Percentiles rank a stretch among this genome's conserved stretches.
Conservation (phyloP, 2,113 vertebrate genomes). For the Phodopus roborovskii region DNA sequence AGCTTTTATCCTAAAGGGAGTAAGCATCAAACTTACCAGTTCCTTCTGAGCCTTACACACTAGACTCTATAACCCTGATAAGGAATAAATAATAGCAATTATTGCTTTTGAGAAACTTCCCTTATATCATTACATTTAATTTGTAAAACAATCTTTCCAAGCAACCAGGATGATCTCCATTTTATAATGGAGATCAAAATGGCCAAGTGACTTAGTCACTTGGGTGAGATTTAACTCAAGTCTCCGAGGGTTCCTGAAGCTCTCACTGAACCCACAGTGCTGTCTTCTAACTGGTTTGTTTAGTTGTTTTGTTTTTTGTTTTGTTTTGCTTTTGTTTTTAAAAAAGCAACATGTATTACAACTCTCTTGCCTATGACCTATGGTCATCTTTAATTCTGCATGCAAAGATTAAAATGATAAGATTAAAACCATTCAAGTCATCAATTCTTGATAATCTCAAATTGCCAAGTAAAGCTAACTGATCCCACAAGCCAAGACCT, state of each 20-base stretch:
- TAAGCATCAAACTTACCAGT: background rate
- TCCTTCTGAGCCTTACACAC: background rate
- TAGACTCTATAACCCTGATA: background rate
- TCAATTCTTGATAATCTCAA: constrained; percentile 70
- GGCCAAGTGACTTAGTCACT: background rate
- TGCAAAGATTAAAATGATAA: constrained; percentile 72
- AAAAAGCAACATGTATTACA: background rate
- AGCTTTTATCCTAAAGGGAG: background rate
- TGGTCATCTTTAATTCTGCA: constrained; percentile 63
- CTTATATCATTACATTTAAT: background rate
- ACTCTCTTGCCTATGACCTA: constrained; percentile 35
- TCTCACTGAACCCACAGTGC: background rate
- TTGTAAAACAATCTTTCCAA: constrained; percentile 17
- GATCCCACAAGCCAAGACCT: constrained; percentile 62
- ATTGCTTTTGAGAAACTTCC: background rate
- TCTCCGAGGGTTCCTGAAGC: constrained; percentile 11
- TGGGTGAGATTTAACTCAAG: background rate
- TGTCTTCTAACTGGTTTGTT: background rate
- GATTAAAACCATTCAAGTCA: constrained; percentile 60
- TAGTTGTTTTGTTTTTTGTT: background rate
- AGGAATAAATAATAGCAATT: background rate
- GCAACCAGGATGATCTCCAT: background rate
- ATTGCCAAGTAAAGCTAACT: constrained; percentile 65
- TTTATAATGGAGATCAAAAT: constrained; percentile 36
- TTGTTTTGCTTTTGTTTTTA: background rate